phyloP scores from a whole-genome alignment of 2,113 vertebrate genomes.

The Climacteris rufus region DNA sequence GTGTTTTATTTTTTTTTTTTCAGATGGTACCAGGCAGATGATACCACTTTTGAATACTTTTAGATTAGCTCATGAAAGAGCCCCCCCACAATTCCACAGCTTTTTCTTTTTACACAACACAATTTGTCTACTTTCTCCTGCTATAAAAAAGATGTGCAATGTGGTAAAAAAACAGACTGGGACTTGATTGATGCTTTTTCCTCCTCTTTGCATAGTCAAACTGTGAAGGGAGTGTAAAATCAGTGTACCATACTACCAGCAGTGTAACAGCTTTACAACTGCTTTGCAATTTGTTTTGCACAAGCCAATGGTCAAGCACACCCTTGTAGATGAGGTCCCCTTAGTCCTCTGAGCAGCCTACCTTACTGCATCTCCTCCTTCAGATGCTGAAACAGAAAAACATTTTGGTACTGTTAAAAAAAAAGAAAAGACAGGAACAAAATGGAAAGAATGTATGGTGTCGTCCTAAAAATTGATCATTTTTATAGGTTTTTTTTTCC shows the following conservation, averaged over 20 bases:
- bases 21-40: not conserved
- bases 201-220: not conserved
- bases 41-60: not conserved
- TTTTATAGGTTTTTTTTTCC: not conserved
- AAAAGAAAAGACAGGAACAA: not conserved
- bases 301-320: not conserved
- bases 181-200: accelerated
- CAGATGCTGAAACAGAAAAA: not conserved
- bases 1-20: not conserved
- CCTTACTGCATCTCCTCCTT: not conserved
- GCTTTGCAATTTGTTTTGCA: not conserved
- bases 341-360: not conserved
- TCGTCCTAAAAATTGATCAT: not conserved
- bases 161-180: not conserved
- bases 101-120: not conserved
- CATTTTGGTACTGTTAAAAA: not conserved
- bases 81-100: not conserved
- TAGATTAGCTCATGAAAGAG: not conserved
- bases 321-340: not conserved
- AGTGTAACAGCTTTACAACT: not conserved
- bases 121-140: not conserved
- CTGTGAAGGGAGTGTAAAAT: not conserved
- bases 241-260: not conserved
- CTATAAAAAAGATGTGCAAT: not conserved
- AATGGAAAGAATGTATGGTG: not conserved